A percentile compares a stretch with the other conserved stretches of the same genome.
Conservation (phyloP, 2,113 vertebrate species). For the Tragelaphus scriptus region DNA sequence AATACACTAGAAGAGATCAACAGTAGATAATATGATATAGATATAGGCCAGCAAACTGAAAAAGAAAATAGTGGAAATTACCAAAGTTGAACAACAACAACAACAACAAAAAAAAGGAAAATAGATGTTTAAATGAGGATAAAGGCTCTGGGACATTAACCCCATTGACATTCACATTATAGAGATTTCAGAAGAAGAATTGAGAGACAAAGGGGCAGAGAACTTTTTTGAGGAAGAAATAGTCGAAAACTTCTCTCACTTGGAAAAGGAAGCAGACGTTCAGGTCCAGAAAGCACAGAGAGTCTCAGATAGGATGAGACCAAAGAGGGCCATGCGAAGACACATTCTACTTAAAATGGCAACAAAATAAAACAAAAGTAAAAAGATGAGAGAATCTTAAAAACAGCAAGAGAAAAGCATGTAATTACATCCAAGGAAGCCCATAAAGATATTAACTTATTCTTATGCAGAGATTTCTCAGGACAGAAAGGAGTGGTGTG, state of each 20-base stretch:
- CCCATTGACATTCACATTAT: neutral
- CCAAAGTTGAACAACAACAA: neutral
- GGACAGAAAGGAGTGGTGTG: neutral
- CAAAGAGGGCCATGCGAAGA: neutral
- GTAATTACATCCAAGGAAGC: neutral
- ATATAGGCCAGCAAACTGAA: neutral
- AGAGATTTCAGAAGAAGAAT: neutral
- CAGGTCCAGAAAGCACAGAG: neutral
- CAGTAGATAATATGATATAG: neutral
- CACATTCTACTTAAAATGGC: neutral
- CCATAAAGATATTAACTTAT: neutral
- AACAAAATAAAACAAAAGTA: neutral
- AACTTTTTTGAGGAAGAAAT: too few relatives aligned
- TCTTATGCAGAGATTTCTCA: neutral
- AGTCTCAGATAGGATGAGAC: neutral
- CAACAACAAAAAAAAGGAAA: neutral
- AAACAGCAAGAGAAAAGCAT: neutral
- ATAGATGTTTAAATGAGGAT: neutral
- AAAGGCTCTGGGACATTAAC: neutral
- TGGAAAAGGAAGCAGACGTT: neutral
- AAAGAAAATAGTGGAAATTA: neutral
- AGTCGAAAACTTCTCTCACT: too few relatives aligned
- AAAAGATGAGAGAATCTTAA: neutral
- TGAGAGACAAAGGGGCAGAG: too few relatives aligned
- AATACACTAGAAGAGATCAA: neutral